phyloP scores from a whole-genome alignment of 2,113 vertebrate species.

The Pagrus major region DNA sequence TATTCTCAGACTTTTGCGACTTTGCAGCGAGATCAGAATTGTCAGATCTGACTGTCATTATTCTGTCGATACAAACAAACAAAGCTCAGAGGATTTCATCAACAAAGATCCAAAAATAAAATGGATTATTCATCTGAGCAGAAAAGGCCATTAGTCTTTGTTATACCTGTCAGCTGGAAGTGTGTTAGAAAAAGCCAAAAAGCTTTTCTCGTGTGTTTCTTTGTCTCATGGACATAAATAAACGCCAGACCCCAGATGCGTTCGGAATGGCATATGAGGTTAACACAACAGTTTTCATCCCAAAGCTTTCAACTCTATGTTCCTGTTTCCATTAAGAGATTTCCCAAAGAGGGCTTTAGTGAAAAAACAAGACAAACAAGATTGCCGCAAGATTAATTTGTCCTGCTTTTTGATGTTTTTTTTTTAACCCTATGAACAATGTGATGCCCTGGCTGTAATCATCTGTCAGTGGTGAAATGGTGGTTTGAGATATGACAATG shows the following conservation, averaged over 20 bases:
- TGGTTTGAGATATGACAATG: neutral
- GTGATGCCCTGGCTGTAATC: neutral
- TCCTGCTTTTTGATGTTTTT: neutral
- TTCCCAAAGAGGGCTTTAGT: constrained; percentile 28
- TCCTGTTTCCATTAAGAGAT: constrained; percentile 22
- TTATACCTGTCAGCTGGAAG: constrained; percentile 60
- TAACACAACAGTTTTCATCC: neutral
- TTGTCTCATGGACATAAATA: constrained; percentile 3
- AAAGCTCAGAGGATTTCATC: constrained; percentile 43
- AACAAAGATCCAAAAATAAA: constrained; percentile 49
- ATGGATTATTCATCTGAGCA: constrained; percentile 54
- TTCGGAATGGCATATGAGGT: constrained; percentile 16
- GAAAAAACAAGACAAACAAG: neutral
- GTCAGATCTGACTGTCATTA: constrained; percentile 46
- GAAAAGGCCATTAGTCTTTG: constrained; percentile 58
- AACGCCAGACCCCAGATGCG: neutral
- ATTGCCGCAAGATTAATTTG: neutral
- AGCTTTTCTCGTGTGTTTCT: constrained; percentile 16
- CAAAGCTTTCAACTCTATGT: neutral
- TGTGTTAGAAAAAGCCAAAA: constrained; percentile 19
- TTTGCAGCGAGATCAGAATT: constrained; percentile 20
- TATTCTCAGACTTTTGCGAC: constrained; percentile 3
- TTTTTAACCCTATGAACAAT: neutral
- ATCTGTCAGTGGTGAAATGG: neutral
- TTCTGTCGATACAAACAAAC: constrained; percentile 22